phyloP scores from a whole-genome alignment of 1,140 invertebrate species.

The Lutraria rhynchaena region DNA sequence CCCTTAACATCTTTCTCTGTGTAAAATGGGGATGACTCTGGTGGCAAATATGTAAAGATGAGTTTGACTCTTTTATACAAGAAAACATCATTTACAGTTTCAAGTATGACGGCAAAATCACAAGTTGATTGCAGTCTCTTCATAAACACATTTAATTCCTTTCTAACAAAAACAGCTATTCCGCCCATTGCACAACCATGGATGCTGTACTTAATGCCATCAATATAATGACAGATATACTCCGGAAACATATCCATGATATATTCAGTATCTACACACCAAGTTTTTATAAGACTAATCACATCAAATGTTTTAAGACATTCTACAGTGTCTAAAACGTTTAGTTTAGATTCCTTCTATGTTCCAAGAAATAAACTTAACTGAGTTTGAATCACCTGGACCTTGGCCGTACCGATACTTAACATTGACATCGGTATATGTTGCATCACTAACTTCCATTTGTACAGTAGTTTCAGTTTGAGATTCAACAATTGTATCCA shows the following conservation, averaged over 20 bases:
- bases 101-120: no score
- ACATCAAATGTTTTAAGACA: not conserved
- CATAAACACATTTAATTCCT: not conserved
- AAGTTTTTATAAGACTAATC: not conserved
- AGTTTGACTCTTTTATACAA: no score
- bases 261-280: not conserved
- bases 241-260: not conserved
- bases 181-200: not conserved
- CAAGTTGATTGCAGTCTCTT: no score
- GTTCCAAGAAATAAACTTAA: not conserved
- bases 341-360: not conserved
- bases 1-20: no score
- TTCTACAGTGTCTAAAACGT: not conserved
- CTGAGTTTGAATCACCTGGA: not conserved
- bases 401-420: not conserved
- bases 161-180: not conserved
- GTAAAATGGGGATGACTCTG: no score
- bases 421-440: not conserved
- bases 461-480: not conserved
- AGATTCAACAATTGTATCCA: not conserved
- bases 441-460: constrained; percentile 4
- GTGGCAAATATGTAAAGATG: no score
- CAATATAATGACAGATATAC: not conserved
- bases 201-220: not conserved
- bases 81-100: no score